phyloP scores from a whole-genome alignment of 2,888 invertebrate genomes.

The Pyralis farinalis region DNA sequence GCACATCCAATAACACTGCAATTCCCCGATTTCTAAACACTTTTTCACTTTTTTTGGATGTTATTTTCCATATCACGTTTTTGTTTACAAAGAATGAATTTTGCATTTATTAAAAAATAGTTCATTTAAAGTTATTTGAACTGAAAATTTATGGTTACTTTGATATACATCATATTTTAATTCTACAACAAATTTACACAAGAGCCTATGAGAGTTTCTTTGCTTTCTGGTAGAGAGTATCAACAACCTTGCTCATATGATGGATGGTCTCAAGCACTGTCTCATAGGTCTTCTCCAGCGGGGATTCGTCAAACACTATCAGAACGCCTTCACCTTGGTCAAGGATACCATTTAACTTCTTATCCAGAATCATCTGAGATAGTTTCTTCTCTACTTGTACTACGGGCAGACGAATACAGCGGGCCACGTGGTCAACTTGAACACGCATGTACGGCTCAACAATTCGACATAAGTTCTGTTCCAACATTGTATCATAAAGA shows the following conservation, averaged over 20 bases:
- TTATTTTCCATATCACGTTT: conserved; percentile 37
- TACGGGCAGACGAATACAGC: conserved; percentile 93
- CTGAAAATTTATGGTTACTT: conserved; percentile 68
- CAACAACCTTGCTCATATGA: conserved; percentile 99
- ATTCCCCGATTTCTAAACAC: conserved; percentile 38
- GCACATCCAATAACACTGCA: conserved; percentile 27
- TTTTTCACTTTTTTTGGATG: conserved; percentile 31
- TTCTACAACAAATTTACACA: conserved; percentile 70
- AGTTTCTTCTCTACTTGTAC: conserved; percentile 98
- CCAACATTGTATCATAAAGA: conserved; percentile 98
- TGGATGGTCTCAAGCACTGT: conserved; percentile 98
- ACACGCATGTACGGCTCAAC: conserved; percentile 99
- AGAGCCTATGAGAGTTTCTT: conserved; percentile 94
- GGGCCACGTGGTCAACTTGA: conserved; percentile 95
- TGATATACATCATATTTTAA: conserved; percentile 71
- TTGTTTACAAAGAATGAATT: conserved; percentile 49
- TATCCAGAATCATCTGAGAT: conserved; percentile 99
- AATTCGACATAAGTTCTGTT: conserved; percentile 98
- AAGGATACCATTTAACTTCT: conserved; percentile 97
- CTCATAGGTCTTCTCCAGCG: conserved; percentile 98
- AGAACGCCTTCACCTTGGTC: conserved; percentile 99
- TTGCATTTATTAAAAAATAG: conserved; percentile 67
- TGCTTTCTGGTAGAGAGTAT: conserved; percentile 99
- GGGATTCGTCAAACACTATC: conserved; percentile 97
- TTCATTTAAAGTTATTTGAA: conserved; percentile 60